Percentiles rank a stretch among this genome's conserved stretches.
phyloP scores from a whole-genome alignment of 2,888 invertebrate genomes.

The Nomada flava region DNA sequence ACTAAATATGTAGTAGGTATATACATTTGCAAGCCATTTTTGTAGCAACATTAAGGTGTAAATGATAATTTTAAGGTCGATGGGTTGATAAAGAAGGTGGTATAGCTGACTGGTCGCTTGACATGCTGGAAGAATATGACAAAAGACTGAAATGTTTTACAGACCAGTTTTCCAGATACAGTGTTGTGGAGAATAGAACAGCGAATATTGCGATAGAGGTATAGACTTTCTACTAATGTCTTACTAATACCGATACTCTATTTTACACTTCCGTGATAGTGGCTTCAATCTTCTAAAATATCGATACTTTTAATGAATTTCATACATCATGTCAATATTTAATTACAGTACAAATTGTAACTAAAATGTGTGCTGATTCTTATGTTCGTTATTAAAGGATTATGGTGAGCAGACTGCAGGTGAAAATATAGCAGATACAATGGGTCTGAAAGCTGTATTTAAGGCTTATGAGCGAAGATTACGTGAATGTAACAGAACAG shows the following conservation, averaged over 20 bases:
- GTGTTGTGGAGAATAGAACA: constrained; percentile 7
- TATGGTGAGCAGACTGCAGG: constrained; percentile 88
- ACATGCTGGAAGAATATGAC: constrained; percentile 32
- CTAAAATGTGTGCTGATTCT: background rate
- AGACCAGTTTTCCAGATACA: constrained; percentile 59
- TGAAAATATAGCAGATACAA: constrained; percentile 95
- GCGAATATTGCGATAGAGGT: constrained; percentile 24
- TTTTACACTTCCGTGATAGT: too few relatives aligned
- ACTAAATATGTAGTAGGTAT: background rate
- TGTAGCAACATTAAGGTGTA: background rate
- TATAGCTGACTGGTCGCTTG: constrained; percentile 14
- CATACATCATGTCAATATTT: background rate
- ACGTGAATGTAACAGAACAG: constrained; percentile 35
- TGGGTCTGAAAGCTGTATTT: constrained; percentile 91
- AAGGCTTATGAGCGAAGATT: constrained; percentile 85
- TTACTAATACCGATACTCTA: too few relatives aligned
- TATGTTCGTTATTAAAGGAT: constrained; percentile 83
- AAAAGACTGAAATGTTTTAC: constrained; percentile 54
- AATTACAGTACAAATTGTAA: background rate
- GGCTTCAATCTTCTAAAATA: too few relatives aligned
- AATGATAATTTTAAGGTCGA: constrained; percentile 30
- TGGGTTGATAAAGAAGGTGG: constrained; percentile 20
- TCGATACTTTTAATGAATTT: background rate
- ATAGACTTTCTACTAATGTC: background rate
- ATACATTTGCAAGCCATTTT: background rate